A percentile compares a stretch with the other conserved stretches of the same genome.
phyloP scores from a whole-genome alignment of 2,797 vertebrate species.

The Alfaro cultratus region DNA sequence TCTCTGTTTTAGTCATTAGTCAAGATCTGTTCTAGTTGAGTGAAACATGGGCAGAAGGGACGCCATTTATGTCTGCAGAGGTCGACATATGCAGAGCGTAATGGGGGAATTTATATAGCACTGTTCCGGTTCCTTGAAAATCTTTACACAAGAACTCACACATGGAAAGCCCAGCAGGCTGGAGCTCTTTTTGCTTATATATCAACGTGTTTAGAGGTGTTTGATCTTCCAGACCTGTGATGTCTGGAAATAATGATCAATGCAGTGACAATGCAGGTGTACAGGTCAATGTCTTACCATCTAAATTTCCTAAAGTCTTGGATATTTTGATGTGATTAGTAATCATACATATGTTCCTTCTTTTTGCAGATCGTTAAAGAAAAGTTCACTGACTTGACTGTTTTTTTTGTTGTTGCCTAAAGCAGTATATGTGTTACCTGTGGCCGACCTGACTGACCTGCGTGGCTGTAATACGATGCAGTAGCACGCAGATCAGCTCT shows the following conservation, averaged over 20 bases:
- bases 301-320: not conserved
- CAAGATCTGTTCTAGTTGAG: slow-evolving; percentile 29
- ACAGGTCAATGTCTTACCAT: slow-evolving; percentile 19
- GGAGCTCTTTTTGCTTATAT: slow-evolving; percentile 49
- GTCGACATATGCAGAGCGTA: slow-evolving; percentile 71
- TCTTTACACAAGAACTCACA: slow-evolving; percentile 58
- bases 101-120: slow-evolving; percentile 61
- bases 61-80: slow-evolving; percentile 26
- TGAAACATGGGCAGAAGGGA: slow-evolving; percentile 43
- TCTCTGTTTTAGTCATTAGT: slow-evolving; percentile 74
- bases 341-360: not conserved
- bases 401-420: not conserved
- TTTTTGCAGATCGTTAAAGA: not conserved
- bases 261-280: slow-evolving; percentile 24
- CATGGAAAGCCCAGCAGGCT: slow-evolving; percentile 50
- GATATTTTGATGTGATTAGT: slow-evolving; percentile 23
- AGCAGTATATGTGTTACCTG: slow-evolving; percentile 44
- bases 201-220: slow-evolving; percentile 37
- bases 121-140: slow-evolving; percentile 60
- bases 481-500: slow-evolving; percentile 43
- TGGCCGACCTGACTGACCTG: slow-evolving; percentile 42
- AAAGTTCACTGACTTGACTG: slow-evolving; percentile 2
- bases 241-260: slow-evolving; percentile 63
- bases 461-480: slow-evolving; percentile 54
- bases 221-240: slow-evolving; percentile 54